Evolutionary conservation across 2,888 invertebrate genomes (phyloP).

Genomic region (Dromius quadrimaculatus): DNA sequence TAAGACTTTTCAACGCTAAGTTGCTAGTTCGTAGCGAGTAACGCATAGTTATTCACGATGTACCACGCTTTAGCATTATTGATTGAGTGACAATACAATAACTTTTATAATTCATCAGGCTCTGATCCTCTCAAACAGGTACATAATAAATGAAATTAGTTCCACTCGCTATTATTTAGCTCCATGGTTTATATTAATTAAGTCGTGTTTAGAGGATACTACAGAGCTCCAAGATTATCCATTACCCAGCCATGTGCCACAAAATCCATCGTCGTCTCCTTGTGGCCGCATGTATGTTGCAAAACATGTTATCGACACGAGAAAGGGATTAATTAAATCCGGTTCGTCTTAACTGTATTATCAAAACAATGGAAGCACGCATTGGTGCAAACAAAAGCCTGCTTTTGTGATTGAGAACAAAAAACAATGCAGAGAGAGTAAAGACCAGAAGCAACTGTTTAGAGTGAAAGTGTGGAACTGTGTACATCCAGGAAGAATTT

Average conservation of each 20-base stretch:
- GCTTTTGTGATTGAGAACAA: conserved; percentile 46
- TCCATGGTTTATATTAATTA: too few relatives aligned
- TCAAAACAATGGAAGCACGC: conserved; percentile 49
- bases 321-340: conserved; percentile 52
- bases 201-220: too few relatives aligned
- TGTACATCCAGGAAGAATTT: not conserved
- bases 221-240: not conserved
- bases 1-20: too few relatives aligned
- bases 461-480: too few relatives aligned
- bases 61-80: too few relatives aligned
- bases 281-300: conserved; percentile 30
- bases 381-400: conserved; percentile 43
- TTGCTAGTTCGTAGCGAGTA: too few relatives aligned
- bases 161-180: too few relatives aligned
- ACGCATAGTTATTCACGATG: too few relatives aligned
- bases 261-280: conserved; percentile 11
- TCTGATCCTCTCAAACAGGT: too few relatives aligned
- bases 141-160: too few relatives aligned
- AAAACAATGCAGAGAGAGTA: conserved; percentile 28
- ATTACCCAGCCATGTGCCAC: conserved; percentile 5
- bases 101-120: too few relatives aligned
- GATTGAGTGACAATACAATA: too few relatives aligned
- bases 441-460: conserved; percentile 10
- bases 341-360: conserved; percentile 47
- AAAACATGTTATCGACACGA: conserved; percentile 51